Conservation (phyloP, 2,888 invertebrate species). For the Leucania comma region DNA sequence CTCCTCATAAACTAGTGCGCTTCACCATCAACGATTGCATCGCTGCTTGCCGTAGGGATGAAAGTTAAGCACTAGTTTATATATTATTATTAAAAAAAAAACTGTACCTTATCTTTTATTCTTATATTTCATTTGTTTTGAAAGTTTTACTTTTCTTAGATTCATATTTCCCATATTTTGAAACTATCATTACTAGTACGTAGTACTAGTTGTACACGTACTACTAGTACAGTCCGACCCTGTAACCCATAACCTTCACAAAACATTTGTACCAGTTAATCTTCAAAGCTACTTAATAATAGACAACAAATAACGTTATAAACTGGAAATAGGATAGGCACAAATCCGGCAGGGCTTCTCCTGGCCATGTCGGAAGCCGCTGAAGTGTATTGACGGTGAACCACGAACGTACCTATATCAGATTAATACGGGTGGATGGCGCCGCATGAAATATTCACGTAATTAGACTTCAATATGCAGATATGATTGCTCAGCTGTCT, state of each 20-base stretch:
- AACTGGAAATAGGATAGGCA: slow-evolving; percentile 77
- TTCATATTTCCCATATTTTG: too few relatives aligned
- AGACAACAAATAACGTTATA: slow-evolving; percentile 57
- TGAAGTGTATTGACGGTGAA: slow-evolving; percentile 73
- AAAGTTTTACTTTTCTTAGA: not conserved
- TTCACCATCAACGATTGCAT: too few relatives aligned
- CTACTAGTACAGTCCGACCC: slow-evolving; percentile 20
- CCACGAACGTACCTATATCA: slow-evolving; percentile 72
- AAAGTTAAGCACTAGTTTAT: too few relatives aligned
- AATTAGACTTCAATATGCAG: slow-evolving; percentile 40
- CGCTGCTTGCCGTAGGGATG: too few relatives aligned
- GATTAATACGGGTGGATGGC: slow-evolving; percentile 73
- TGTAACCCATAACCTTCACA: slow-evolving; percentile 41
- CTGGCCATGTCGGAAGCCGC: slow-evolving; percentile 79
- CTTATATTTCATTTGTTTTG: not conserved
- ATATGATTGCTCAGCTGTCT: slow-evolving; percentile 23
- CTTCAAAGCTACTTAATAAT: slow-evolving; percentile 62
- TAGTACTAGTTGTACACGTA: not conserved
- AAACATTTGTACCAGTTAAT: slow-evolving; percentile 56
- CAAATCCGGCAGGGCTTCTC: slow-evolving; percentile 77
- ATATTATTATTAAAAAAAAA: not conserved
- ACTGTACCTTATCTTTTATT: not conserved
- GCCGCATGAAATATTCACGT: slow-evolving; percentile 28
- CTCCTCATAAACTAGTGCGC: too few relatives aligned
- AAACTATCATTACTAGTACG: not conserved